phyloP scores from a whole-genome alignment of 30 jellyfish, hydroid and myxozoan genomes.

The Aurelia aurita region DNA sequence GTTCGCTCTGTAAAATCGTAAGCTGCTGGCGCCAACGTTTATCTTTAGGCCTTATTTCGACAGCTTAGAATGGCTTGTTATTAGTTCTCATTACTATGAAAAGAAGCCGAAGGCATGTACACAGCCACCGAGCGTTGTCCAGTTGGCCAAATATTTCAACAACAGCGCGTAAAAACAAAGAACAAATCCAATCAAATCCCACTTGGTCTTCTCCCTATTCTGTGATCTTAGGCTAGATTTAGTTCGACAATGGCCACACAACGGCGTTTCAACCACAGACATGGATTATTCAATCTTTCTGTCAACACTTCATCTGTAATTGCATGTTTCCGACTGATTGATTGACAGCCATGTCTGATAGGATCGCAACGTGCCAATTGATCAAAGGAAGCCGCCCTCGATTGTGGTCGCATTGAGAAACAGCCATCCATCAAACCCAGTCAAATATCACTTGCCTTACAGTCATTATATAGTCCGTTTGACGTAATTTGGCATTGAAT shows the following conservation, averaged over 20 bases:
- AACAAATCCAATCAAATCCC: conserved; percentile 72
- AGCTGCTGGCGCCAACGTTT: conserved; percentile 76
- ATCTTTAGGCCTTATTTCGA: conserved; percentile 73
- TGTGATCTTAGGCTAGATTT: conserved; percentile 42
- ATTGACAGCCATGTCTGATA: conserved; percentile 79
- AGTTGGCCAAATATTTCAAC: conserved; percentile 82
- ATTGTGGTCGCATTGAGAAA: conserved; percentile 29
- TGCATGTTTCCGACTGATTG: conserved; percentile 86
- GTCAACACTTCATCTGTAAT: conserved; percentile 94
- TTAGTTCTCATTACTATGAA: conserved; percentile 72
- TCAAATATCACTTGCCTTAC: conserved; percentile 26
- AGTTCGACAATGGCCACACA: conserved; percentile 80
- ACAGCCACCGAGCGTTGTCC: conserved; percentile 67
- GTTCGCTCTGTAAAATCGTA: conserved; percentile 46
- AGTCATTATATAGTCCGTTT: conserved; percentile 29
- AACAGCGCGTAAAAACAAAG: conserved; percentile 68
- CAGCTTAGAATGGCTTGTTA: conserved; percentile 81
- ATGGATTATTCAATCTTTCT: conserved; percentile 84
- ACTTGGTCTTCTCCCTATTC: conserved; percentile 18
- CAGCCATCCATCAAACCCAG: conserved; percentile 54
- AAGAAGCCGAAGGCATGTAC: conserved; percentile 80
- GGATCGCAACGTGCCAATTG: conserved; percentile 81
- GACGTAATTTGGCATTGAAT: conserved; percentile 45
- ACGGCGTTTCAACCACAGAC: conserved; percentile 76
- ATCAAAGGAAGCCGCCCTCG: conserved; percentile 76